These are phyloP conservation scores for Bombus sylvicola DNA, from an alignment of 1,140 invertebrate genomes.

Conservation along the genomic window DNA sequence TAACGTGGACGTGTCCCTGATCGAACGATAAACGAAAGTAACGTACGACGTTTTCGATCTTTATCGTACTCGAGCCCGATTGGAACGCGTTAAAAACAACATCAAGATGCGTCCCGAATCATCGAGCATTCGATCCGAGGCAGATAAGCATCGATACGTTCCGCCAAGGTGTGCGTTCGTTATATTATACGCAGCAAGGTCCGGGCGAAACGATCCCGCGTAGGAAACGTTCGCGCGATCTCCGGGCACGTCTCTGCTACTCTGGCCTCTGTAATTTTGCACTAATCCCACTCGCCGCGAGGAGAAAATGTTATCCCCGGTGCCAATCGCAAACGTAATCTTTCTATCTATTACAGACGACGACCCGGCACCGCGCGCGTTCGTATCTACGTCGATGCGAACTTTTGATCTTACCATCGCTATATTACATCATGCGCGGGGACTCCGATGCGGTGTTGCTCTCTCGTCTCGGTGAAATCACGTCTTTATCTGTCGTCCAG, in stretches of 20 bases:
- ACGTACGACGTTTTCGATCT: background rate
- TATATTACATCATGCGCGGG: slow-evolving; percentile 43
- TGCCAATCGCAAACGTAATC: slow-evolving; percentile 78
- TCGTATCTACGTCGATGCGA: slow-evolving; percentile 33
- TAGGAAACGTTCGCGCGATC: slow-evolving; percentile 47
- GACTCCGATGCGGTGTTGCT: background rate
- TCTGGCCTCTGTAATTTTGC: slow-evolving; percentile 76
- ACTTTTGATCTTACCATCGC: slow-evolving; percentile 64
- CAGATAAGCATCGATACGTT: background rate
- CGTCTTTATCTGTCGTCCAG: background rate
- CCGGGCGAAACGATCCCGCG: slow-evolving; percentile 23
- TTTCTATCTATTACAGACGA: slow-evolving; percentile 74
- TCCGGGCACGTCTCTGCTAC: slow-evolving; percentile 67
- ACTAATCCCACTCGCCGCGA: slow-evolving; percentile 74
- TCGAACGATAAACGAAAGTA: background rate
- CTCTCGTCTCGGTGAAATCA: slow-evolving; percentile 32
- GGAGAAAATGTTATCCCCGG: slow-evolving; percentile 75
- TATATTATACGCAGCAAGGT: background rate
- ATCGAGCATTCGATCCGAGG: background rate
- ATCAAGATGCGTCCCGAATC: background rate
- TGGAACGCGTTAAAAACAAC: background rate
- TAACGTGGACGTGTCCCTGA: background rate
- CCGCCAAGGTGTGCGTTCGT: background rate
- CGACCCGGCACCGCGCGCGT: background rate
- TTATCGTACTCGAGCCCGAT: background rate